Evolutionary conservation across 2,113 vertebrate genomes (phyloP), one percentile per base, ranked within the genome.

Genomic region (Chloropsis cyanopogon): DNA sequence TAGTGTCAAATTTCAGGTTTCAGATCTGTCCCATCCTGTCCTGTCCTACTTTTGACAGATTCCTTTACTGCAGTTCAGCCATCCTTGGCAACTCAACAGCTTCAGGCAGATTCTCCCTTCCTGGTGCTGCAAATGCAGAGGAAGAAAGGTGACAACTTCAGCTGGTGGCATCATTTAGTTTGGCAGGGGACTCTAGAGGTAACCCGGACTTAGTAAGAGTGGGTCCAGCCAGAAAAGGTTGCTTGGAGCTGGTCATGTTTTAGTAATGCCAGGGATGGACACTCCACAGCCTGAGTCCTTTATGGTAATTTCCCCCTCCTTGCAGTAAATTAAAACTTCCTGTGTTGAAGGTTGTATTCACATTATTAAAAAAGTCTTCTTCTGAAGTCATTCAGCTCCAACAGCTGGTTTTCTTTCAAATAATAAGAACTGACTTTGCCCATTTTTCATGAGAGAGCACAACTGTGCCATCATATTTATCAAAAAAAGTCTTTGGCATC

Each of bases 401-500:
- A 33, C 18, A 79, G 14, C 29, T 60, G 22, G 13, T 57, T 80
- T 46, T 70, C 23, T 44, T 75, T 75, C 68, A 66, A 44, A 61
- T 8, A 46, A 28, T 31, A 77, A 56, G 49, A 88, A 46, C 39
- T 46, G 25, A 22, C 79, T 64, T 56, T 76, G 29, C 33, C 78
- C 2, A 0, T 57, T 73, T 95, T 72, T 91, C 57, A 22, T 63
- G 66, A 80, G 53, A 65, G 13, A 64, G n/a, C 41, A 46, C 44
- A 81, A 54, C 65, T 61, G 28, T 77, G 56, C 35, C 31, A 49
- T 65, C 68, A 73, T 0, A 2, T 59, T 95, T 63, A 90, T 83
- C 52, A 37, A 31, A 52, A 37, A 73, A 90, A 83, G 39, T 60
- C 75, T 86, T 93, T 84, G 86, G n/a, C 47, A 63, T 92, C 82